A percentile compares a stretch with the other conserved stretches of the same genome.
phyloP scores from a whole-genome alignment of 2,888 invertebrate genomes.

The Xestia xanthographa region DNA sequence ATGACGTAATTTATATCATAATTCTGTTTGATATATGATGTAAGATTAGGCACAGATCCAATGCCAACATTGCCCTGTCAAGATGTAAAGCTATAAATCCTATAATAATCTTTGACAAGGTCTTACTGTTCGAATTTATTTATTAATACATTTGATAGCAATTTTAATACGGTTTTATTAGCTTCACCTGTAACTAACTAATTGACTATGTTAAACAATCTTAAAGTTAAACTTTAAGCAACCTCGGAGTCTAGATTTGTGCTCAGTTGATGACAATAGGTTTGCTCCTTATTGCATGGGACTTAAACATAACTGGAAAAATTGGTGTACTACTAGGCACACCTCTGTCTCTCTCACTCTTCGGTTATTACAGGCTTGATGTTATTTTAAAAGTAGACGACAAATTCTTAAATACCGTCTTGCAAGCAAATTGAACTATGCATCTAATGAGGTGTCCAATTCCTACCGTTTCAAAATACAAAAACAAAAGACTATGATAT shows the following conservation, averaged over 20 bases:
- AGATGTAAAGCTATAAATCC: not conserved
- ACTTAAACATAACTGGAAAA: too few relatives aligned
- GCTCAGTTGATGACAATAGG: too few relatives aligned
- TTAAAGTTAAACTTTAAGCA: too few relatives aligned
- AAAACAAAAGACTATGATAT: constrained; percentile 19
- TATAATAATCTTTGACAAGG: not conserved
- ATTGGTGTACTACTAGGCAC: too few relatives aligned
- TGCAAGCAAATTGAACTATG: not conserved
- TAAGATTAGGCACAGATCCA: not conserved
- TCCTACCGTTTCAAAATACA: constrained; percentile 4
- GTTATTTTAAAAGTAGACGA: not conserved
- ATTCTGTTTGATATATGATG: not conserved
- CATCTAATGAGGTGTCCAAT: not conserved
- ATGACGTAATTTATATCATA: not conserved
- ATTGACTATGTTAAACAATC: too few relatives aligned
- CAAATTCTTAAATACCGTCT: not conserved
- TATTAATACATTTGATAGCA: too few relatives aligned
- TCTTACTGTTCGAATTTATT: not conserved
- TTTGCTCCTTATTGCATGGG: too few relatives aligned
- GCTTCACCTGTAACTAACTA: too few relatives aligned
- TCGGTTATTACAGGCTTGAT: not conserved
- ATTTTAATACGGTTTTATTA: too few relatives aligned
- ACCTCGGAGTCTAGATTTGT: too few relatives aligned
- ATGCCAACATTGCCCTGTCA: not conserved
- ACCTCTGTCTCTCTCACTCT: too few relatives aligned